A percentile compares a stretch with the other conserved stretches of the same genome.
These are phyloP conservation scores for Campylorhamphus procurvoides DNA, from an alignment of 2,113 vertebrate genomes.

Conservation along the genomic window DNA sequence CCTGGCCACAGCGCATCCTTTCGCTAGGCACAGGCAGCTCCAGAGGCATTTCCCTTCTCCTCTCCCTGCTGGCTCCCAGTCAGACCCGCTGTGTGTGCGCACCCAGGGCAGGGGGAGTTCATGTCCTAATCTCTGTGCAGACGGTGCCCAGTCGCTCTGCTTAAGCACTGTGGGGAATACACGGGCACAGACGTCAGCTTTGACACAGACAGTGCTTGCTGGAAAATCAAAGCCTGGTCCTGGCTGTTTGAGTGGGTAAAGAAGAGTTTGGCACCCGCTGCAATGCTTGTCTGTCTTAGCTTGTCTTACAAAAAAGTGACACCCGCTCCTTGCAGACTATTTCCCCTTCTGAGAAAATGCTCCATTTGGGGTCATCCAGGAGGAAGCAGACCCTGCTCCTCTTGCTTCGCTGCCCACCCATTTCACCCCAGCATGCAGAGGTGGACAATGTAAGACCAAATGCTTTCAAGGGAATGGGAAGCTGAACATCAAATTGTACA, in stretches of 20 bases:
- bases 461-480: not conserved
- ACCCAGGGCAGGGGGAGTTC: not conserved
- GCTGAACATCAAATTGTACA: not conserved
- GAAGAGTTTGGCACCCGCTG: not conserved
- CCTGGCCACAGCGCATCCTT: not conserved
- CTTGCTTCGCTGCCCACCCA: not conserved
- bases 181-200: not conserved
- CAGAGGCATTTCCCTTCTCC: not conserved
- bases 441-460: not conserved
- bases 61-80: not conserved
- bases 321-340: not conserved
- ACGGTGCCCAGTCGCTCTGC: not conserved
- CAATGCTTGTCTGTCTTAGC: not conserved
- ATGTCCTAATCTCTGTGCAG: not conserved
- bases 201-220: accelerated
- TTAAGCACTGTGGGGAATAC: not conserved
- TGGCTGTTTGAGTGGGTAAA: not conserved
- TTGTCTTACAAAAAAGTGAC: not conserved
- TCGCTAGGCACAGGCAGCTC: not conserved
- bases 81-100: accelerated
- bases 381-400: not conserved
- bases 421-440: not conserved
- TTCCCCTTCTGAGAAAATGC: not conserved
- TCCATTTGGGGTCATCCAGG: not conserved
- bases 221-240: not conserved